Conservation (phyloP, 2,888 invertebrate genomes). For the Drosophila kanekoi region DNA sequence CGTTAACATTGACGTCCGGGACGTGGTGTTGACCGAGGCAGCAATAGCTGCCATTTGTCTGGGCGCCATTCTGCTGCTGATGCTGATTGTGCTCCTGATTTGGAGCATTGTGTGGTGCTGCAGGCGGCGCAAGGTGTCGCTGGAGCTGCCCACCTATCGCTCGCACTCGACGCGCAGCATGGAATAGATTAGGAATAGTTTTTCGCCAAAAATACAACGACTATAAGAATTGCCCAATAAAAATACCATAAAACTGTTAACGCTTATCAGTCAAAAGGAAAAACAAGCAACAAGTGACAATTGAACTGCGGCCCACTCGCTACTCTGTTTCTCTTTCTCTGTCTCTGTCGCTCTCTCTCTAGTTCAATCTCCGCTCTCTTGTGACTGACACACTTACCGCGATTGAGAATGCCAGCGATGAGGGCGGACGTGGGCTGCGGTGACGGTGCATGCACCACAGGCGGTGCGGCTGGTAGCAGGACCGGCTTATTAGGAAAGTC, state of each 20-base stretch:
- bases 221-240: slow-evolving; percentile 22
- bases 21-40: slow-evolving; percentile 83
- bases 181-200: slow-evolving; percentile 60
- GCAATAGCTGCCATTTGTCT: slow-evolving; percentile 90
- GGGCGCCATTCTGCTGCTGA: slow-evolving; percentile 88
- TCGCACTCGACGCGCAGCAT: slow-evolving; percentile 83
- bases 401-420: slow-evolving; percentile 73
- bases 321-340: neutral
- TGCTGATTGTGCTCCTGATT: slow-evolving; percentile 87
- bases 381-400: slow-evolving; percentile 73
- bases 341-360: slow-evolving; percentile 3
- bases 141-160: slow-evolving; percentile 88
- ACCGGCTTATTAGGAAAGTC: slow-evolving; percentile 90
- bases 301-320: slow-evolving; percentile 1
- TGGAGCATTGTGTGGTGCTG: slow-evolving; percentile 88
- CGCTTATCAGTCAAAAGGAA: slow-evolving; percentile 35
- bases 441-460: slow-evolving; percentile 75
- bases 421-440: slow-evolving; percentile 59
- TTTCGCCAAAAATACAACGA: slow-evolving; percentile 40
- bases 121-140: slow-evolving; percentile 86
- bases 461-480: slow-evolving; percentile 88
- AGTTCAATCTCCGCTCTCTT: neutral
- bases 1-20: slow-evolving; percentile 87
- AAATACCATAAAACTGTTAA: slow-evolving; percentile 40
- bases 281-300: slow-evolving; percentile 48